A percentile compares a stretch with the other conserved stretches of the same genome.
phyloP scores from a whole-genome alignment of 2,113 vertebrate species.

The Anhinga anhinga region DNA sequence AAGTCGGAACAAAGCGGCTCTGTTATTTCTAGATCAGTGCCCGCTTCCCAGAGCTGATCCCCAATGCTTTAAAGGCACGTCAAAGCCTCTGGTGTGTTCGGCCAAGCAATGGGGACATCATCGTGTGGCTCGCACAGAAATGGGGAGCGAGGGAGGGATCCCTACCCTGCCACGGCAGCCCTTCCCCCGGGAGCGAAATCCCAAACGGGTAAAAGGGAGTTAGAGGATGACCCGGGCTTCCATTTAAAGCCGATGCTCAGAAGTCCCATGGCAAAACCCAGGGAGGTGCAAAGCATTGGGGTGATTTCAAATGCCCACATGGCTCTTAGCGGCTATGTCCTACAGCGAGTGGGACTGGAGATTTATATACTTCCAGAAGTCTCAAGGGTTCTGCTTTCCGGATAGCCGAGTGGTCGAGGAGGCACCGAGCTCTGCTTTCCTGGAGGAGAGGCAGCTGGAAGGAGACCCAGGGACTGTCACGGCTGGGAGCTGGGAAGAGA shows the following conservation, averaged over 20 bases:
- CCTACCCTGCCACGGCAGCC: neutral
- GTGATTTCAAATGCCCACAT: neutral
- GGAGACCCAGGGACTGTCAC: neutral
- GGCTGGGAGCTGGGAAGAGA: neutral
- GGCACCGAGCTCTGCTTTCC: neutral
- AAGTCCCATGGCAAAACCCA: neutral
- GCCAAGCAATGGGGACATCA: neutral
- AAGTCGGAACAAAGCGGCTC: neutral
- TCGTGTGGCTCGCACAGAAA: accelerated
- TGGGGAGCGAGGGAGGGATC: neutral
- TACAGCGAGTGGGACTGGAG: neutral
- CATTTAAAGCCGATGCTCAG: accelerated
- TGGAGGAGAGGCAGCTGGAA: neutral
- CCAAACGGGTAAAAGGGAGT: neutral
- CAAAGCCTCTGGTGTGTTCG: accelerated
- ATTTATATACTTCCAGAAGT: neutral
- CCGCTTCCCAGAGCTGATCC: accelerated
- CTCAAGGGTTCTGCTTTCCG: neutral
- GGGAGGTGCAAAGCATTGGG: neutral
- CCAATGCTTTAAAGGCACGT: accelerated
- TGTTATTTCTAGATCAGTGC: neutral
- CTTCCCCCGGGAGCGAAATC: neutral
- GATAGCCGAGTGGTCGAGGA: neutral
- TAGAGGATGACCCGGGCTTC: neutral
- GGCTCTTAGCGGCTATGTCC: neutral